Evolutionary conservation across 37 sponge, comb jelly and placozoan genomes (phyloP).

Genomic region (Tethya wilhelma): DNA sequence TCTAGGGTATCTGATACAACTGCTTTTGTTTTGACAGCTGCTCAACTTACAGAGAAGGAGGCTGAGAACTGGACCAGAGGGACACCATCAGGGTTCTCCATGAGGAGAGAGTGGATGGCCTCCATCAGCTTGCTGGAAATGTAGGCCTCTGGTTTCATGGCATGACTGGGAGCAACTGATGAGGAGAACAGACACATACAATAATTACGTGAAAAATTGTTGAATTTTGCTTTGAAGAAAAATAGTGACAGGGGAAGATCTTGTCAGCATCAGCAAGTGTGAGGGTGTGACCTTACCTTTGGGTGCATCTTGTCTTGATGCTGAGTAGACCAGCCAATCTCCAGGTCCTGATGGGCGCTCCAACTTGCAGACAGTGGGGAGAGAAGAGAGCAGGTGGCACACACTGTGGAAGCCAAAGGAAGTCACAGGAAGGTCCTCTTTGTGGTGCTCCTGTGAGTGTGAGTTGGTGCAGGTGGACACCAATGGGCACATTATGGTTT

Average conservation of each 20-base stretch:
- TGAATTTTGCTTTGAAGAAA: too few relatives aligned
- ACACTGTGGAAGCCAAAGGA: conserved; percentile 40
- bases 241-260: neutral
- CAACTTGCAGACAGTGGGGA: conserved; percentile 20
- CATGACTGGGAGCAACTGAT: conserved; percentile 36
- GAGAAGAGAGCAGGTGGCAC: conserved; percentile 30
- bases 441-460: conserved; percentile 4
- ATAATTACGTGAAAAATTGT: neutral
- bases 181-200: neutral
- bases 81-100: conserved; percentile 31
- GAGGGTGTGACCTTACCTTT: too few relatives aligned
- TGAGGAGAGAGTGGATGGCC: conserved; percentile 18
- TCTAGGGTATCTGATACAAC: too few relatives aligned
- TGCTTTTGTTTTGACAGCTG: too few relatives aligned
- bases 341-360: conserved; percentile 35
- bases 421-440: conserved; percentile 12
- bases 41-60: conserved; percentile 38
- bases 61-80: conserved; percentile 16
- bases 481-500: neutral
- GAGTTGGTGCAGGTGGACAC: neutral
- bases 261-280: too few relatives aligned
- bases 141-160: neutral
- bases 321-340: conserved; percentile 51
- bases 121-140: conserved; percentile 27
- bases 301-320: neutral